Evolutionary conservation across 2,797 vertebrate genomes (phyloP).

Genomic region (Amblyraja radiata): DNA sequence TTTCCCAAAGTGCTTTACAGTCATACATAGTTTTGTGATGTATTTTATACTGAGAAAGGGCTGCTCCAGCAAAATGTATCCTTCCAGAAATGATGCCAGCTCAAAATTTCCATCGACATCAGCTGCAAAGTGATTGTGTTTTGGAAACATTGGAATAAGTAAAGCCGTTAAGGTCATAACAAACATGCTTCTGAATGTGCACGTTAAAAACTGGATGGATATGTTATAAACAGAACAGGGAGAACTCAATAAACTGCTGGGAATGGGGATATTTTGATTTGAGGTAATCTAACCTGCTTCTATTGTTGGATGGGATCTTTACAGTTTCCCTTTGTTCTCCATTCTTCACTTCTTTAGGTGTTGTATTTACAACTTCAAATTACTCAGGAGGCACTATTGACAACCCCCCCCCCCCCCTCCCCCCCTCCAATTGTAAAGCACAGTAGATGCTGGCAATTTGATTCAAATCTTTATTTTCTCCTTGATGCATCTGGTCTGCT

Average conservation of each 20-base stretch:
- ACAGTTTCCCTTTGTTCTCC: neutral
- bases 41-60: neutral
- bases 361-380: neutral
- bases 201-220: neutral
- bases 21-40: too few species aligned
- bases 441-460: neutral
- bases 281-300: neutral
- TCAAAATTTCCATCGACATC: neutral
- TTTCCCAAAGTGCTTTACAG: too few species aligned
- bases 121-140: neutral
- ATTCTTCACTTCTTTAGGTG: neutral
- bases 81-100: neutral
- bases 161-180: neutral
- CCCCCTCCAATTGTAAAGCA: neutral
- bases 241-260: neutral
- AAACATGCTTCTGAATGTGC: neutral
- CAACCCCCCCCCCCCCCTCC: neutral
- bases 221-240: neutral
- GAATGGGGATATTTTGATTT: neutral
- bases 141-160: too few species aligned
- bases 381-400: neutral
- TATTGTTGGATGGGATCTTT: neutral
- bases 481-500: neutral
- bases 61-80: neutral
- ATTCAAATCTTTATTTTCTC: neutral